Percentiles rank a stretch among this genome's conserved stretches.
phyloP scores from a whole-genome alignment of 2,797 vertebrate genomes.

The Pseudomugil gertrudae region DNA sequence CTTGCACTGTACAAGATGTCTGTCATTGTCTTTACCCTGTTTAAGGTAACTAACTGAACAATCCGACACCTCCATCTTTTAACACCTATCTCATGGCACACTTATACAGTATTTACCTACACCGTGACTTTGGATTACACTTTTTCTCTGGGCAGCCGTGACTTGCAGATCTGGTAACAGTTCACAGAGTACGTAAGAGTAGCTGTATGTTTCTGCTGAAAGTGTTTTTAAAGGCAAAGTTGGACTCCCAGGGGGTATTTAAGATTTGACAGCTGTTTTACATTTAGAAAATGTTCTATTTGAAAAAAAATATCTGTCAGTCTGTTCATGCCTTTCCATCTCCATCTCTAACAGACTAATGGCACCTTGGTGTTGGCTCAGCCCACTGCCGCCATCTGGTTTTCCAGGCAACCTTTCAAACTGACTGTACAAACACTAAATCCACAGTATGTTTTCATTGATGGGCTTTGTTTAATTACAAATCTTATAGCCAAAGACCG shows the following conservation, averaged over 20 bases:
- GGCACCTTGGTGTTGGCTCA: slow-evolving; percentile 19
- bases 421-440: slow-evolving; percentile 2
- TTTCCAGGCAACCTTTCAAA: slow-evolving; percentile 29
- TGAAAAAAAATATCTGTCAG: slow-evolving; percentile 6
- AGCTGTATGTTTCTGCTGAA: neutral
- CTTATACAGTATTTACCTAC: neutral
- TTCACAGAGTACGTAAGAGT: neutral
- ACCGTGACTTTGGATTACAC: slow-evolving; percentile 32
- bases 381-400: slow-evolving; percentile 35
- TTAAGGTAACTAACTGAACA: neutral
- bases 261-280: slow-evolving; percentile 41
- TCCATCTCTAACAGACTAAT: slow-evolving; percentile 22
- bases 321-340: slow-evolving; percentile 21
- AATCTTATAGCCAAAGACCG: neutral
- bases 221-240: slow-evolving; percentile 31
- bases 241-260: slow-evolving; percentile 26
- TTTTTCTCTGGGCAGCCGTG: slow-evolving; percentile 33
- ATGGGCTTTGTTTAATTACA: slow-evolving; percentile 13
- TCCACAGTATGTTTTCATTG: slow-evolving; percentile 17
- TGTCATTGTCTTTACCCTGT: neutral
- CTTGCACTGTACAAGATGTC: too few species aligned
- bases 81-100: neutral
- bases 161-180: neutral
- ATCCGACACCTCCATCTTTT: neutral
- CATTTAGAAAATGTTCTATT: slow-evolving; percentile 14